Conservation (phyloP, 2,888 invertebrate species). For the Antheraea assamensis region DNA sequence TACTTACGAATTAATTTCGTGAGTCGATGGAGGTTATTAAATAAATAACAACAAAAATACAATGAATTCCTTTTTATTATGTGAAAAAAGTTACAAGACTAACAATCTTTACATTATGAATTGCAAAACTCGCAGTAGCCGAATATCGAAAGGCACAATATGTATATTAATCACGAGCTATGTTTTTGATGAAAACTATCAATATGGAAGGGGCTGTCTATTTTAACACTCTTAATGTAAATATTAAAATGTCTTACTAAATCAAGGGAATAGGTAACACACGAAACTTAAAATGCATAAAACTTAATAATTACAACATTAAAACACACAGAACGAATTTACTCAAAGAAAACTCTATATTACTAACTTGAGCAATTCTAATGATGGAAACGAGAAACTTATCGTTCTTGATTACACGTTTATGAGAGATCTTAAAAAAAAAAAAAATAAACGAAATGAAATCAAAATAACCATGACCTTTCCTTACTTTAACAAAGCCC, state of each 20-base stretch:
- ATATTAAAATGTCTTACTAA: slow-evolving; percentile 6
- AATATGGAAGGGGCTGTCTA: slow-evolving; percentile 36
- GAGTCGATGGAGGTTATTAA: not conserved
- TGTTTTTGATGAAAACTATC: slow-evolving; percentile 32
- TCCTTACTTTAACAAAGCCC: slow-evolving; percentile 38
- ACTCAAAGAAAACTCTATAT: slow-evolving; percentile 43
- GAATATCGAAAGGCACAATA: slow-evolving; percentile 63
- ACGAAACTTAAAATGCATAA: slow-evolving; percentile 30
- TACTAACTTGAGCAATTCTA: slow-evolving; percentile 71
- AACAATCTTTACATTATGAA: slow-evolving; percentile 48
- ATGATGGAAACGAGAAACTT: slow-evolving; percentile 53
- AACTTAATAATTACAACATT: slow-evolving; percentile 32
- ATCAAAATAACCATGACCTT: slow-evolving; percentile 35
- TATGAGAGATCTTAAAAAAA: slow-evolving; percentile 52
- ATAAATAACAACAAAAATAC: slow-evolving; percentile 33
- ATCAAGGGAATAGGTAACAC: slow-evolving; percentile 17
- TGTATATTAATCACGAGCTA: slow-evolving; percentile 45
- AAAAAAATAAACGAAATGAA: slow-evolving; percentile 45
- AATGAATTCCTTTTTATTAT: slow-evolving; percentile 76
- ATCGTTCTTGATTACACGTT: slow-evolving; percentile 51
- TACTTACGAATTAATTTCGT: too few relatives aligned
- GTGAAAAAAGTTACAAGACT: slow-evolving; percentile 60
- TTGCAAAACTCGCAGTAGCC: slow-evolving; percentile 56
- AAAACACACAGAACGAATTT: slow-evolving; percentile 30
- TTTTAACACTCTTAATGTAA: slow-evolving; percentile 6